Evolutionary conservation across 2,888 invertebrate species (phyloP).

Genomic region (Chaitophorus viminalis): DNA sequence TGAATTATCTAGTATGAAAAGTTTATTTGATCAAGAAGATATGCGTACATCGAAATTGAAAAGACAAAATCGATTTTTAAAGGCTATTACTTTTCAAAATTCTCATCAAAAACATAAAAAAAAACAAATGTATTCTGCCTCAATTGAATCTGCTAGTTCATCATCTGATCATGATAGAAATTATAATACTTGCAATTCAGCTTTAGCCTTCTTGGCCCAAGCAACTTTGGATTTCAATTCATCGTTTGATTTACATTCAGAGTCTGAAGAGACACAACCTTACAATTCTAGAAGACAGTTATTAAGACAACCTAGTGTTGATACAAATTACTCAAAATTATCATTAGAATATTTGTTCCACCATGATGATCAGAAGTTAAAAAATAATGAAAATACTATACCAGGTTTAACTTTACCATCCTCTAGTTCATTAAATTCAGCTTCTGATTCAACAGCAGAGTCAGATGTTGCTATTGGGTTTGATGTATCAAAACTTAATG

Average conservation of each 20-base stretch:
- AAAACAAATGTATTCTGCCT: slow-evolving; percentile 49
- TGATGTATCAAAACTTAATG: slow-evolving; percentile 42
- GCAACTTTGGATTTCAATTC: slow-evolving; percentile 63
- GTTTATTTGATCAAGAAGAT: slow-evolving; percentile 72
- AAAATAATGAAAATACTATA: slow-evolving; percentile 1
- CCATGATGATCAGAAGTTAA: neutral
- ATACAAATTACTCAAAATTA: slow-evolving; percentile 52
- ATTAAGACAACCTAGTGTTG: slow-evolving; percentile 49
- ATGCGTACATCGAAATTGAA: slow-evolving; percentile 70
- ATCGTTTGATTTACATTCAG: slow-evolving; percentile 63
- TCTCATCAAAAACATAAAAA: slow-evolving; percentile 49
- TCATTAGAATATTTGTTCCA: slow-evolving; percentile 57
- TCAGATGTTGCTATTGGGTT: slow-evolving; percentile 55
- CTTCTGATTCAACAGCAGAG: slow-evolving; percentile 58
- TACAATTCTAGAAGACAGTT: slow-evolving; percentile 18
- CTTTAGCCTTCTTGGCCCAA: slow-evolving; percentile 61
- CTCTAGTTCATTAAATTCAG: slow-evolving; percentile 50
- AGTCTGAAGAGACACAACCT: slow-evolving; percentile 60
- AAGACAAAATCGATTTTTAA: slow-evolving; percentile 66
- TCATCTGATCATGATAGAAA: slow-evolving; percentile 48
- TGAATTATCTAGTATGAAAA: slow-evolving; percentile 61
- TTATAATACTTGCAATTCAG: slow-evolving; percentile 60
- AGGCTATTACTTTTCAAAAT: slow-evolving; percentile 62
- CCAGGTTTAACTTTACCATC: slow-evolving; percentile 50
- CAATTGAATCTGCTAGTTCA: slow-evolving; percentile 61